These are phyloP conservation scores for Sebastes schlegelii DNA, from an alignment of 2,113 vertebrate genomes.

Conservation along the genomic window DNA sequence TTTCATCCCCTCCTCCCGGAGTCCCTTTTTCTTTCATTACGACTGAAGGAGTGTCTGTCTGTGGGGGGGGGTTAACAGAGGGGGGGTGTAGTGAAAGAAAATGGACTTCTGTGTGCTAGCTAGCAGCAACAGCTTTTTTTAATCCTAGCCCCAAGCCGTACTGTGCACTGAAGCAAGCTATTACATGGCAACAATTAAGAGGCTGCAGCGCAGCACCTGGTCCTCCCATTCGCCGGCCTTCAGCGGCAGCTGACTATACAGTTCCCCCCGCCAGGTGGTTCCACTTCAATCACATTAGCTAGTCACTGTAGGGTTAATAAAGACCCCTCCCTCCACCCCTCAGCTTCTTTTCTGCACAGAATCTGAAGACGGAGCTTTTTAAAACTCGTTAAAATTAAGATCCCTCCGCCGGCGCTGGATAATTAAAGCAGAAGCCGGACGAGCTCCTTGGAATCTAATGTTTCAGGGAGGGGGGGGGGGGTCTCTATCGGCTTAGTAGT, in stretches of 20 bases:
- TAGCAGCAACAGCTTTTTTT: conserved; percentile 73
- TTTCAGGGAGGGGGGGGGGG: conserved; percentile 48
- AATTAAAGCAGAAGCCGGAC: conserved; percentile 74
- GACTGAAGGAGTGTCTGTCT: conserved; percentile 53
- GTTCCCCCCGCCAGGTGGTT: conserved; percentile 88
- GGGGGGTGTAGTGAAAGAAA: conserved; percentile 76
- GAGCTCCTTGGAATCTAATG: conserved; percentile 75
- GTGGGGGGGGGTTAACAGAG: background rate
- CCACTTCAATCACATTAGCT: conserved; percentile 88
- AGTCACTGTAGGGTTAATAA: conserved; percentile 89
- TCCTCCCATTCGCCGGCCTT: conserved; percentile 79
- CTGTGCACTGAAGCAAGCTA: conserved; percentile 85
- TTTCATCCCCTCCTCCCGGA: conserved; percentile 35
- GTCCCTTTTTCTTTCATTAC: conserved; percentile 46
- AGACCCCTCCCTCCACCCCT: conserved; percentile 64
- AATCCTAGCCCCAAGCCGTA: conserved; percentile 84
- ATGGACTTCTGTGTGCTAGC: conserved; percentile 77
- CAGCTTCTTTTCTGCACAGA: conserved; percentile 82
- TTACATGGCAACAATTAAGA: conserved; percentile 85
- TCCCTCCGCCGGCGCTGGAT: conserved; percentile 50
- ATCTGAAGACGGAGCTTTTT: conserved; percentile 84
- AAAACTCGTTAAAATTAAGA: conserved; percentile 87
- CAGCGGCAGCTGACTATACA: conserved; percentile 87
- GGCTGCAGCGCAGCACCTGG: conserved; percentile 86
- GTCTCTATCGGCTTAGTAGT: conserved; percentile 64